These are phyloP conservation scores for Aurelia sp. DNA, from an alignment of 30 jellyfish, hydroid and myxozoan genomes.

Conservation along the genomic window DNA sequence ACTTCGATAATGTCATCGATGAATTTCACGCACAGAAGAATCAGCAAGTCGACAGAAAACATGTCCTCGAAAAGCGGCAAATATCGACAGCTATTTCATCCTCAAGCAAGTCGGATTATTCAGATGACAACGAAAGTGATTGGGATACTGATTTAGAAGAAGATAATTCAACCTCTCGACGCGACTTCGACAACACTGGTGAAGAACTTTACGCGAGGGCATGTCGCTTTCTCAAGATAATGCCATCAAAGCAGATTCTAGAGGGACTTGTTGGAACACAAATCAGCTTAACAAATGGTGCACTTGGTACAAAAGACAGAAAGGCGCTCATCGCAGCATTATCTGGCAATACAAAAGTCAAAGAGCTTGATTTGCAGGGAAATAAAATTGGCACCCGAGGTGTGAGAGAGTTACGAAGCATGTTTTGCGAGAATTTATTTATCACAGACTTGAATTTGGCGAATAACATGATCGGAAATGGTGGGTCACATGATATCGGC, in stretches of 20 bases:
- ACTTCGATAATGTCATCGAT: constrained; percentile 10
- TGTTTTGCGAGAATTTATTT: constrained; percentile 37
- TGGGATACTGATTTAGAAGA: constrained; percentile 70
- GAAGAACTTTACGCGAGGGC: not conserved
- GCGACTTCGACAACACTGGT: too few relatives aligned
- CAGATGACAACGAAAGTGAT: constrained; percentile 1
- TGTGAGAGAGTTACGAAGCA: constrained; percentile 1
- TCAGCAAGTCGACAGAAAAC: not conserved
- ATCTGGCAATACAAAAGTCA: constrained; percentile 28
- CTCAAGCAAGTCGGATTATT: too few relatives aligned
- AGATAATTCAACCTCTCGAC: too few relatives aligned
- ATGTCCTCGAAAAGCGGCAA: not conserved
- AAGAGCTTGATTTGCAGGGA: constrained; percentile 43
- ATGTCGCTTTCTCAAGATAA: not conserved
- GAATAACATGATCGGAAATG: constrained; percentile 42
- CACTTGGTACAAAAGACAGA: constrained; percentile 45
- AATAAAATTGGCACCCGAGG: constrained; percentile 33
- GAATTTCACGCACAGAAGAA: not conserved
- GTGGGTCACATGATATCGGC: constrained; percentile 34
- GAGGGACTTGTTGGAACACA: not conserved
- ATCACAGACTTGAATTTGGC: constrained; percentile 59
- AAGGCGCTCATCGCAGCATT: constrained; percentile 39
- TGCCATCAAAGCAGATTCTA: constrained; percentile 23
- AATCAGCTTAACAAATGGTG: constrained; percentile 20
- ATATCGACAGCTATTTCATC: not conserved